A percentile compares a stretch with the other conserved stretches of the same genome.
These are phyloP conservation scores for Melipona bicolor DNA, from an alignment of 2,888 invertebrate species.

Conservation along the genomic window DNA sequence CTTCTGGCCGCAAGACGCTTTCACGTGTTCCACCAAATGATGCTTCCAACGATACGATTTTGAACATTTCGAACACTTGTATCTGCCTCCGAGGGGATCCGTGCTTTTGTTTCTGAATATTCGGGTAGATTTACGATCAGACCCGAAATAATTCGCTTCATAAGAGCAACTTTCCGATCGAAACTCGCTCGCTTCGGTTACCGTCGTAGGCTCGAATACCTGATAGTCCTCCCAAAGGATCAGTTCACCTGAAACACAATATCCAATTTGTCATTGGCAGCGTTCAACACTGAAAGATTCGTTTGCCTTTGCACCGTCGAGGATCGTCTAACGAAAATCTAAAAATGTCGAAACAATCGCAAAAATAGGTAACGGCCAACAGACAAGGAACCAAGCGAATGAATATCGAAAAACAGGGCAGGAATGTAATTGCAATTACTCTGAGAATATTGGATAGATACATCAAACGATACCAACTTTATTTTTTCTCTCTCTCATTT, in stretches of 20 bases:
- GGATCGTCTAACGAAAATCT: slow-evolving; percentile 4
- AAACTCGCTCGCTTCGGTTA: slow-evolving; percentile 3
- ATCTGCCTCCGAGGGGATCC: slow-evolving; percentile 43
- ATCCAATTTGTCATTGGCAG: slow-evolving; percentile 51
- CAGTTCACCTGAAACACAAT: slow-evolving; percentile 75
- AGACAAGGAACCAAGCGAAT: background rate
- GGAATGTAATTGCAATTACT: background rate
- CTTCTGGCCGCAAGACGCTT: slow-evolving; percentile 76
- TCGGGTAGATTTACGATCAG: slow-evolving; percentile 18
- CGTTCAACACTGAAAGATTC: background rate
- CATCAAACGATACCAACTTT: background rate
- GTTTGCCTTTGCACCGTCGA: background rate
- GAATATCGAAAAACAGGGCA: background rate
- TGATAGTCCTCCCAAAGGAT: slow-evolving; percentile 71
- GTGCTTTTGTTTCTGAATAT: slow-evolving; percentile 16
- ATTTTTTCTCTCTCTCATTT: background rate
- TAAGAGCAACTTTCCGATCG: slow-evolving; percentile 25
- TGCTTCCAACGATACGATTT: slow-evolving; percentile 76
- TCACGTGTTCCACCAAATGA: slow-evolving; percentile 77
- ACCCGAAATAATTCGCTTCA: slow-evolving; percentile 5
- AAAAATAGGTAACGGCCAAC: background rate
- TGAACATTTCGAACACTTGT: slow-evolving; percentile 73
- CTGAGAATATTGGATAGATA: background rate
- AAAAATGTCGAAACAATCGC: background rate
- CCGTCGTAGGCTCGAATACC: slow-evolving; percentile 35